Evolutionary conservation across 2,797 vertebrate genomes (phyloP).

Genomic region (Calcarius lapponicus): DNA sequence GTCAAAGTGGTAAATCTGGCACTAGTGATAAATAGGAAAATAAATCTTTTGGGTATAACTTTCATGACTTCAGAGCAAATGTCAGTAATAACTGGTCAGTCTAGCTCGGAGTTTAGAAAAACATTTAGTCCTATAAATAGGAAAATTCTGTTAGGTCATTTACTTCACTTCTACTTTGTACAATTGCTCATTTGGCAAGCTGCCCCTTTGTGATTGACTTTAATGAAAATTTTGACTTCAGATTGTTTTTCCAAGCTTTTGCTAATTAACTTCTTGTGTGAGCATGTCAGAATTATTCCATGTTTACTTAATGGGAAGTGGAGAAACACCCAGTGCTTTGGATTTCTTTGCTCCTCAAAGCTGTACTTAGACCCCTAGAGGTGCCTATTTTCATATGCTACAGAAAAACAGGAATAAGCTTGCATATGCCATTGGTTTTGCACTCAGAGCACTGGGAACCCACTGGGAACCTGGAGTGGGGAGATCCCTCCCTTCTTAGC

Average conservation of each 20-base stretch:
- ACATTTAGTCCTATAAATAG: conserved; percentile 14
- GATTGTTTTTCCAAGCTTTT: conserved; percentile 6
- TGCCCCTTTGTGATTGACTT: conserved; percentile 41
- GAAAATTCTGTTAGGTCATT: conserved; percentile 40
- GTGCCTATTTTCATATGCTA: not conserved
- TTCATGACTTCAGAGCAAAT: conserved; percentile 29
- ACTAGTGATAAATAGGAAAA: not conserved
- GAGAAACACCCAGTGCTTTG: not conserved
- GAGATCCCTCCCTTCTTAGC: not conserved
- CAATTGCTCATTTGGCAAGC: conserved; percentile 31
- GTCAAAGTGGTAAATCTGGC: not conserved
- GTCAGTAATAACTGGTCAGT: not conserved
- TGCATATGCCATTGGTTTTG: not conserved
- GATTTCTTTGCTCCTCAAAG: not conserved
- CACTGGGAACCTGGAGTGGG: not conserved
- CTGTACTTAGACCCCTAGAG: not conserved
- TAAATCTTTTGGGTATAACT: not conserved
- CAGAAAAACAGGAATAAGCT: not conserved
- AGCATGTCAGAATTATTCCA: not conserved
- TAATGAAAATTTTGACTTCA: conserved; percentile 15
- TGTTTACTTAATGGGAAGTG: not conserved
- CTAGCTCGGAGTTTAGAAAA: conserved; percentile 34
- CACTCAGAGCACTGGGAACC: not conserved
- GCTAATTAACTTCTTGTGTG: conserved; percentile 31
- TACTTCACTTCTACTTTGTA: not conserved